Evolutionary conservation across 2,113 vertebrate genomes (phyloP).

Genomic region (Myocastor coypus): DNA sequence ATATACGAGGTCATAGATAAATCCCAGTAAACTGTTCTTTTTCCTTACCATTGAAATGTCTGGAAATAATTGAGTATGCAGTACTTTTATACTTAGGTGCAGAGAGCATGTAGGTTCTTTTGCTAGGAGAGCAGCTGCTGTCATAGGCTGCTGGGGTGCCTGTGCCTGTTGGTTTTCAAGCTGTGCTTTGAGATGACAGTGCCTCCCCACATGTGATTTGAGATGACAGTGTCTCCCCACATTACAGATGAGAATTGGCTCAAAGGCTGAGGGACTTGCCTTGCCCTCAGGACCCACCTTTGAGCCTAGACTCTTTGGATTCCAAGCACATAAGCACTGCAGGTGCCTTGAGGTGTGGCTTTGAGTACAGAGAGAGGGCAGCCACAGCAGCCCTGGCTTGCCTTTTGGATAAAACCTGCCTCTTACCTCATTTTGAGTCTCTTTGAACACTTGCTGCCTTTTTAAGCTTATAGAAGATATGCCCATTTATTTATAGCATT

Average conservation of each 20-base stretch:
- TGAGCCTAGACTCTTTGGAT: background rate
- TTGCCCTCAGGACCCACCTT: background rate
- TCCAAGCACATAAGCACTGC: background rate
- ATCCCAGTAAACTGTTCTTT: background rate
- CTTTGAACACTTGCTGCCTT: background rate
- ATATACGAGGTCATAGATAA: background rate
- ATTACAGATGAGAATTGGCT: background rate
- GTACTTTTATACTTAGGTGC: background rate
- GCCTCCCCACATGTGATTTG: background rate
- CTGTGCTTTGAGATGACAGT: background rate
- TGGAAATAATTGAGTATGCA: background rate
- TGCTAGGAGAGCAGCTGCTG: background rate
- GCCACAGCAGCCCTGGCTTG: background rate
- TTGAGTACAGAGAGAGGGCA: background rate
- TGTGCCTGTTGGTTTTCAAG: accelerated
- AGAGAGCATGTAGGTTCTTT: background rate
- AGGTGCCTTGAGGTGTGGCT: background rate
- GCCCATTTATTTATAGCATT: background rate
- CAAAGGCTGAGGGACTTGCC: background rate
- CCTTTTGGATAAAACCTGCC: background rate
- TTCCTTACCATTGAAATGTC: background rate
- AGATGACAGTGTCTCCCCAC: background rate
- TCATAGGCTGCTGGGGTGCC: too few species aligned
- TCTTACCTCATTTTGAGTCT: background rate
- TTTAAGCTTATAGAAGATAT: background rate